Evolutionary conservation across 2,888 invertebrate genomes (phyloP), one percentile per base, ranked within the genome.

Genomic region (Cantharis rufa): DNA sequence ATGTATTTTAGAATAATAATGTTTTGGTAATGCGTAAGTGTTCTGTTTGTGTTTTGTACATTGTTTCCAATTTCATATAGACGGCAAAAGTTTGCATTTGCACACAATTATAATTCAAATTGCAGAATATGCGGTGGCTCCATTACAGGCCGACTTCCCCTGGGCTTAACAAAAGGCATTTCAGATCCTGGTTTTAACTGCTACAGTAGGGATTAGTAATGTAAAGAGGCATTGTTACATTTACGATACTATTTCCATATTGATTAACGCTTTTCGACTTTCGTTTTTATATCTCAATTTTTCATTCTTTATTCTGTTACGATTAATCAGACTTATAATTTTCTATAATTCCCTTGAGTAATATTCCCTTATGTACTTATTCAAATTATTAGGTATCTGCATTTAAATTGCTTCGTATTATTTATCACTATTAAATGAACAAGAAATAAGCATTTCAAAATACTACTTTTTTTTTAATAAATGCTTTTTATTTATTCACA

Each of bases 81-180:
- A 83, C 82, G 80, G 80, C 76, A 79, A 81, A 82, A 82, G 82
- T 84, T 84, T 80, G 83, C 83, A 82, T 82, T 84, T 82, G 80
- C 82, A 83, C 83, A 84, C 83, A 83, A 83, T 84, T 84, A 83
- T 84, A 82, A 84, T 84, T 84, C 82, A 83, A 84, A 84, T 83
- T 82, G 82, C 80, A 82, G 83, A 82, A 83, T 83, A 83, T 83
- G 82, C 80, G 82, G 83, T 80, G 82, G 82, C 82, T 84, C 83
- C 82, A 83, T 83, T 84, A 83, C 83, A 80, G 75, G 64, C 78
- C 81, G 82, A 80, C 83, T 83, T 83, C 83, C 82, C 82, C 79
- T 78, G 81, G 82, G 84, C 82, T 83, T 82, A 83, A 82, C 84
- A 82, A 83, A 83, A 83, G 83, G 83, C 82, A 82, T 83, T 83